Conservation (phyloP, 2,797 vertebrate genomes). For the Typhlichthys subterraneus region DNA sequence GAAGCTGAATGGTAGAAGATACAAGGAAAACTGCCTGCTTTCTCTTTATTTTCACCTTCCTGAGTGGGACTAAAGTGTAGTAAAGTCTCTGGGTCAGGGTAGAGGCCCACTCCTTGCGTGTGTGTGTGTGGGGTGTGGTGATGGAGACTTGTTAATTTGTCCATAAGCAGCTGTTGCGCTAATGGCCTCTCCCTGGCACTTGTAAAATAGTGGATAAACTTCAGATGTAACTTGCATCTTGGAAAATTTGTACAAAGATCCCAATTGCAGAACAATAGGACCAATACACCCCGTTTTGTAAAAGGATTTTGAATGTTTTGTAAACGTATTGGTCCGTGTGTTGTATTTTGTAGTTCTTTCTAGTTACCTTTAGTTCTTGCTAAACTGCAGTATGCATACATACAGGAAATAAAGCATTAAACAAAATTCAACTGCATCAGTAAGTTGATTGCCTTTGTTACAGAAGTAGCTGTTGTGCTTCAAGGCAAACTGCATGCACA, state of each 20-base stretch:
- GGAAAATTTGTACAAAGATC: constrained; percentile 86
- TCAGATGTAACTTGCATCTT: constrained; percentile 77
- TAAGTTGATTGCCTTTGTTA: constrained; percentile 11
- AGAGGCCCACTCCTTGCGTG: constrained; percentile 41
- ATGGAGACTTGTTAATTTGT: constrained; percentile 63
- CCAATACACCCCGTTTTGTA: constrained; percentile 97
- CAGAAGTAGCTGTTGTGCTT: too few species aligned
- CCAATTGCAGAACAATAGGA: constrained; percentile 93
- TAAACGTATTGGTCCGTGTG: constrained; percentile 96
- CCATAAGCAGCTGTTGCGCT: constrained; percentile 69
- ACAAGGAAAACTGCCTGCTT: constrained; percentile 59
- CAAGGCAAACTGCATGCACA: too few species aligned
- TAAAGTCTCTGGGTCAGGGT: constrained; percentile 51
- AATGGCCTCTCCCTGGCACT: constrained; percentile 80
- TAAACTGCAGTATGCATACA: constrained; percentile 94
- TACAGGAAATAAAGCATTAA: constrained; percentile 94
- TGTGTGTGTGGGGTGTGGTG: constrained; percentile 42
- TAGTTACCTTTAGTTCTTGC: constrained; percentile 94
- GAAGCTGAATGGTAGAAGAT: constrained; percentile 69
- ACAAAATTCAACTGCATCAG: constrained; percentile 84
- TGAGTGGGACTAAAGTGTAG: constrained; percentile 63
- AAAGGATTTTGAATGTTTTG: constrained; percentile 95
- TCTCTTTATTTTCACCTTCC: constrained; percentile 55
- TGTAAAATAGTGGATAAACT: constrained; percentile 86
- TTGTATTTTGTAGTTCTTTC: constrained; percentile 98